Conservation (phyloP, 2,797 vertebrate species). For the Phylloscopus collybita region DNA sequence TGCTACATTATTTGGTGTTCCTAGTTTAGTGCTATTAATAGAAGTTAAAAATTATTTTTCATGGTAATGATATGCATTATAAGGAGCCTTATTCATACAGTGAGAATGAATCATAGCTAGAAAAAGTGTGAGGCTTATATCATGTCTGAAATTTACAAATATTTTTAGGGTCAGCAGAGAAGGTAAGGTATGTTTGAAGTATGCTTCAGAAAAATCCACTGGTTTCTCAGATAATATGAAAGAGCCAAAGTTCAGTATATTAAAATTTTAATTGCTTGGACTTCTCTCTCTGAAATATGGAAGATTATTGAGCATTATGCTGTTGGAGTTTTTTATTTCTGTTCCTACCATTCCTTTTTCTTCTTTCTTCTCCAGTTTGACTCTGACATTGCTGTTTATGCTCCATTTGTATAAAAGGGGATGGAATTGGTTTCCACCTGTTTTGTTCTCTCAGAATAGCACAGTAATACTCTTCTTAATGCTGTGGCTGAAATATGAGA, state of each 20-base stretch:
- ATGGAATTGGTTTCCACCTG: background rate
- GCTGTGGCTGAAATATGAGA: background rate
- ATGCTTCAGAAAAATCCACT: background rate
- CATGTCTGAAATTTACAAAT: background rate
- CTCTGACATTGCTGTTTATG: background rate
- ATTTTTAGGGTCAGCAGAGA: background rate
- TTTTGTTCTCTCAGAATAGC: background rate
- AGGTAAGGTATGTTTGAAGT: background rate
- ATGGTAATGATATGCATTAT: background rate
- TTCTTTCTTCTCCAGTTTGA: background rate
- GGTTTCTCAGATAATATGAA: background rate
- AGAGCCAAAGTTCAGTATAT: background rate
- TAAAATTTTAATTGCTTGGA: background rate
- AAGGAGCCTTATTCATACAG: background rate
- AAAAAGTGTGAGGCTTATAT: background rate
- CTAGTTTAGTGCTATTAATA: background rate
- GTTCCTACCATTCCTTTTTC: background rate
- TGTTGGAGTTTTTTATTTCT: background rate
- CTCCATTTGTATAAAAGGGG: background rate
- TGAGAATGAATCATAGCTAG: background rate
- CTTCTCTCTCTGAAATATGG: background rate
- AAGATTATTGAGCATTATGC: background rate
- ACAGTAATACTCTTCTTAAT: background rate
- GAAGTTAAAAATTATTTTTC: background rate
- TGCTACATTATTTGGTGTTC: background rate